Conservation (phyloP, 2,888 invertebrate species). For the Metallyticus violacea region DNA sequence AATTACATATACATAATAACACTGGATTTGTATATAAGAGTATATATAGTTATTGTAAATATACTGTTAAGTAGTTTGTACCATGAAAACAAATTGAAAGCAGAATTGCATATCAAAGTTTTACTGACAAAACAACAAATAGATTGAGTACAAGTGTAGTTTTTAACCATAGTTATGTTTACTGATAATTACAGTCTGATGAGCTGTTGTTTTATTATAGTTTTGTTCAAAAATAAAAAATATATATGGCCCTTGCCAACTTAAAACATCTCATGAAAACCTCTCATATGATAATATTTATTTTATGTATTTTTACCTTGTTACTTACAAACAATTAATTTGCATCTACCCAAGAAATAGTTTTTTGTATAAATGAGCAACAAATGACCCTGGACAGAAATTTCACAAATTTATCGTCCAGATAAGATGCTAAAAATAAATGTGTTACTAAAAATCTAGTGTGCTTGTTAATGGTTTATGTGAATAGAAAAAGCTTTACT, state of each 20-base stretch:
- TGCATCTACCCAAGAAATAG: too few species aligned
- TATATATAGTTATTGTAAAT: conserved; percentile 33
- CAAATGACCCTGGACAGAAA: too few species aligned
- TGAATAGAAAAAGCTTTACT: not conserved
- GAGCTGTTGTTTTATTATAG: not conserved
- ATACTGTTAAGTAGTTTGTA: conserved; percentile 40
- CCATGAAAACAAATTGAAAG: conserved; percentile 6
- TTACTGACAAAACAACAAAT: not conserved
- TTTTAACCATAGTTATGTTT: not conserved
- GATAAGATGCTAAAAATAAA: not conserved
- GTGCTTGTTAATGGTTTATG: not conserved
- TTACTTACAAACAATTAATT: too few species aligned
- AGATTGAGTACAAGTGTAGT: not conserved
- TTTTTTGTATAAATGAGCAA: too few species aligned
- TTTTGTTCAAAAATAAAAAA: not conserved
- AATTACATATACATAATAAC: conserved; percentile 26
- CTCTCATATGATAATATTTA: too few species aligned
- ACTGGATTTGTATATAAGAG: conserved; percentile 30
- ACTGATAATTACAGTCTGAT: not conserved
- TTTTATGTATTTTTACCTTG: too few species aligned
- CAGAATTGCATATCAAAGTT: conserved; percentile 31
- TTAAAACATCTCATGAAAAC: not conserved
- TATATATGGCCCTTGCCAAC: not conserved
- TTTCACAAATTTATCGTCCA: too few species aligned
- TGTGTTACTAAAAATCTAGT: not conserved